A percentile compares a stretch with the other conserved stretches of the same genome.
Evolutionary conservation across 2,113 vertebrate genomes (phyloP).

Genomic region (Urocitellus parryii): DNA sequence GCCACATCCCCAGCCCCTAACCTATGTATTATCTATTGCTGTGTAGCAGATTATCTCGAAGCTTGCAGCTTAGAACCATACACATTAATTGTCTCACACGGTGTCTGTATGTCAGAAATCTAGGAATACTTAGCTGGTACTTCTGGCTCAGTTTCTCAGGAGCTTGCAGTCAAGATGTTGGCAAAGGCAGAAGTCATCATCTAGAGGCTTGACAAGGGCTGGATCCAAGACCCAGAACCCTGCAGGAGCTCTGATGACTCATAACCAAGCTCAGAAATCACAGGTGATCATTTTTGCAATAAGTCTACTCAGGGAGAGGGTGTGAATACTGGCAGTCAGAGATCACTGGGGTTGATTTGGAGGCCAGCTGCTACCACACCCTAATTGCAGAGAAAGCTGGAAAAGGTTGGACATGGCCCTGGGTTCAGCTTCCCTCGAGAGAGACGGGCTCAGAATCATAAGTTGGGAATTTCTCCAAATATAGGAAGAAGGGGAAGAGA

Average conservation of each 20-base stretch:
- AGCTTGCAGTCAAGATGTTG: background rate
- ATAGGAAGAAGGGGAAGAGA: background rate
- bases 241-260: background rate
- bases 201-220: background rate
- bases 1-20: too few relatives aligned
- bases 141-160: background rate
- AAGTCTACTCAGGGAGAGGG: background rate
- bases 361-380: background rate
- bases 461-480: background rate
- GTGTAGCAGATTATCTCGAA: background rate
- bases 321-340: background rate
- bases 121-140: background rate
- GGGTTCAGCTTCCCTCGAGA: background rate
- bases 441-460: background rate
- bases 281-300: background rate
- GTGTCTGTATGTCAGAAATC: background rate
- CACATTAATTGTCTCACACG: background rate
- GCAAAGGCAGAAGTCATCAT: background rate
- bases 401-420: background rate
- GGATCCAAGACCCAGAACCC: background rate
- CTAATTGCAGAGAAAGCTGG: background rate
- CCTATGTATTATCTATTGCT: background rate
- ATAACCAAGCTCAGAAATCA: background rate
- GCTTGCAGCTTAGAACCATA: background rate
- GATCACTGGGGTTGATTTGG: background rate